A percentile compares a stretch with the other conserved stretches of the same genome.
Conservation (phyloP, 2,797 vertebrate genomes). For the Eulemur rubriventer region DNA sequence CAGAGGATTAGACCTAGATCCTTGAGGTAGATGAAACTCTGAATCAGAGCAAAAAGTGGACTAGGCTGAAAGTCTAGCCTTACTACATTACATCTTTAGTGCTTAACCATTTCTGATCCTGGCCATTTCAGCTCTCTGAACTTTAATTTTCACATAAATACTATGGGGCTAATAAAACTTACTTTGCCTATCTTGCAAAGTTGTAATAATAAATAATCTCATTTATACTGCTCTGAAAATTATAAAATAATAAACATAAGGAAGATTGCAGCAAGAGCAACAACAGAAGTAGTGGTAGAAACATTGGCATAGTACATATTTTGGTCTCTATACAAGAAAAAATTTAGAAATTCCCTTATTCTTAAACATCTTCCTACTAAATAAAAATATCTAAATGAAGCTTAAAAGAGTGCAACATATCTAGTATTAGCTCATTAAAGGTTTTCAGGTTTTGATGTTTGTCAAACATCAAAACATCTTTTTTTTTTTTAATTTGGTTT, state of each 20-base stretch:
- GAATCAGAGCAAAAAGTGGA: neutral
- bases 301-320: neutral
- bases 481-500: neutral
- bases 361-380: neutral
- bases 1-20: neutral
- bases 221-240: neutral
- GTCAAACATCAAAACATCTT: too few species aligned
- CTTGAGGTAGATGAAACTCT: neutral
- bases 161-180: neutral
- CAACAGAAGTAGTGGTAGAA: neutral
- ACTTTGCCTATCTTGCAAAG: neutral
- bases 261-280: neutral
- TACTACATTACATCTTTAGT: neutral
- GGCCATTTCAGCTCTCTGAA: neutral
- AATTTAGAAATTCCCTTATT: conserved; percentile 24
- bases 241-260: neutral
- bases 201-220: neutral
- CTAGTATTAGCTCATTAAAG: neutral
- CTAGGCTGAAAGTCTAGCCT: neutral
- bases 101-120: neutral
- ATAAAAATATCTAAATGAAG: conserved; percentile 44
- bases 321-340: neutral
- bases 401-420: neutral
- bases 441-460: neutral
- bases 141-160: conserved; percentile 12